Evolutionary conservation across 2,797 vertebrate genomes (phyloP), one percentile per base, ranked within the genome.

Genomic region (Carapus acus): DNA sequence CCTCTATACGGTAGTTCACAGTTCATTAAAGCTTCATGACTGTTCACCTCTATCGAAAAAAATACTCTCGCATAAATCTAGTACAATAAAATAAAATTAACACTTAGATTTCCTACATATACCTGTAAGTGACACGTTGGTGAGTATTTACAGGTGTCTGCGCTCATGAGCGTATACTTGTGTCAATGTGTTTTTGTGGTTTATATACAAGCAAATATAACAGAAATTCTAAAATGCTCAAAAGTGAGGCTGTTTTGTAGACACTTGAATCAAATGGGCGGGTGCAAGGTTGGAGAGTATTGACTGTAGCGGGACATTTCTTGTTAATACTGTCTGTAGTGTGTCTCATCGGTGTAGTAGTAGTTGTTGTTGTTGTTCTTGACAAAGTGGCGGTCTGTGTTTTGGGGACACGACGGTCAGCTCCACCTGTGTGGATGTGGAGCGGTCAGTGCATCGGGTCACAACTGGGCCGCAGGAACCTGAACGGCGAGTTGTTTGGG

Each of bases 51-150:
- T 77, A 78, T 78, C 78, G 73, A 79, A 85, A 84, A 87, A 86
- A 82, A 54, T 80, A 86, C 76, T 81, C 80, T 58, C 85, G 88
- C 82, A 78, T 86, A 87, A 84, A 87, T 87, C 86, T 88, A 85
- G 82, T 80, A 88, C 84, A 84, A 60, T 82, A 87, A 88, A 88
- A 88, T 86, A 87, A 88, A 87, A n/a, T n/a, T n/a, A n/a, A 88
- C 79, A 81, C 82, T 68, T 67, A 75, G 67, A 72, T 74, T 70
- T 73, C 79, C 71, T 87, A 58, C 79, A 80, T 76, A 82, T 73
- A 72, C 65, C 65, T 41, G 67, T 67, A 60, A 54, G 67, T 67
- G 56, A 75, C 75, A 77, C 54, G 62, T 42, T 62, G 38, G 65
- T 60, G 63, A 45, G 19, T 52, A 55, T 73, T 42, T 70, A 60